These are phyloP conservation scores for Cheilosia soror DNA, from an alignment of 2,888 invertebrate species.

Conservation along the genomic window DNA sequence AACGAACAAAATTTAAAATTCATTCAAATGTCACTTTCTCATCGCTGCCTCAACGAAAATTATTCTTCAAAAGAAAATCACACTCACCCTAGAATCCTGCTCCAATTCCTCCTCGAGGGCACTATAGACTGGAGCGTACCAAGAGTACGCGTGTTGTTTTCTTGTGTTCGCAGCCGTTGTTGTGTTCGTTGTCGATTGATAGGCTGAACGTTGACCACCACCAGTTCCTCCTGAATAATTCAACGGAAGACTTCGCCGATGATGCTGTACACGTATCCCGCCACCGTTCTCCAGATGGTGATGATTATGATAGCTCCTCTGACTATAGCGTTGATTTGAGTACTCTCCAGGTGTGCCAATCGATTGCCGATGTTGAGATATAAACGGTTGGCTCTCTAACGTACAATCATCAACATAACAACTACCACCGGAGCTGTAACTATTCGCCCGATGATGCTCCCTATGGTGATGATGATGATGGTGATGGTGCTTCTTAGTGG, in stretches of 20 bases:
- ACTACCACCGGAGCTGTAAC: slow-evolving; percentile 68
- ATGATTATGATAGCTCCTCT: slow-evolving; percentile 46
- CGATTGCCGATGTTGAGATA: slow-evolving; percentile 56
- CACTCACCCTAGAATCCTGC: slow-evolving; percentile 83
- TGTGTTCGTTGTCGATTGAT: slow-evolving; percentile 75
- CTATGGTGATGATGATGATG: slow-evolving; percentile 38
- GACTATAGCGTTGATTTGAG: slow-evolving; percentile 17
- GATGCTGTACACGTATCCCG: slow-evolving; percentile 76
- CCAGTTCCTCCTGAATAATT: slow-evolving; percentile 78
- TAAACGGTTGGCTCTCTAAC: slow-evolving; percentile 60
- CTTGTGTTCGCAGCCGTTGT: slow-evolving; percentile 80
- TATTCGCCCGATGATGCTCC: slow-evolving; percentile 47
- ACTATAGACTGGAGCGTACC: slow-evolving; percentile 84
- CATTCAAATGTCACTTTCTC: no score
- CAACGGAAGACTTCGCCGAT: slow-evolving; percentile 82
- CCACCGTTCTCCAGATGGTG: slow-evolving; percentile 61
- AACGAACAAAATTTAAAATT: no score
- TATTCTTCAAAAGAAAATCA: not conserved
- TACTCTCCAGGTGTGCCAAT: slow-evolving; percentile 49
- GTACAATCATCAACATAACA: slow-evolving; percentile 44
- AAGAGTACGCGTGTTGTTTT: slow-evolving; percentile 83
- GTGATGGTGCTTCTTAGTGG: slow-evolving; percentile 48
- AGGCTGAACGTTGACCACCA: slow-evolving; percentile 45
- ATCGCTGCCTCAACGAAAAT: not conserved
- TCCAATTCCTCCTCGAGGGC: slow-evolving; percentile 84